Percentiles rank a stretch among this genome's conserved stretches.
Evolutionary conservation across 2,888 invertebrate species (phyloP).

Genomic region (Dorcus hopei): DNA sequence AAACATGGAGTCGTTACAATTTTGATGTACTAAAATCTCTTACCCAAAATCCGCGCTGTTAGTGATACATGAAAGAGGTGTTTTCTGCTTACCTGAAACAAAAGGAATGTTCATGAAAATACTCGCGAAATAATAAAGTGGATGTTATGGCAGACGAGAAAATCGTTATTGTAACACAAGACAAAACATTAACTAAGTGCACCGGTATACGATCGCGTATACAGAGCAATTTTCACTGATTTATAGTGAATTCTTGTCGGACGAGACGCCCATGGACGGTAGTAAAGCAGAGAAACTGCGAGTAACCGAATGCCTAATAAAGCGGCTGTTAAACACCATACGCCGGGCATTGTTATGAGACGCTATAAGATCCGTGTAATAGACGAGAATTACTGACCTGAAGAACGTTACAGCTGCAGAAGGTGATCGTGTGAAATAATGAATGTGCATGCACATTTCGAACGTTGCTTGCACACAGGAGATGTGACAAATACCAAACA

Average conservation of each 20-base stretch:
- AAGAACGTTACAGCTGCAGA: slow-evolving; percentile 4
- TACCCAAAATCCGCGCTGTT: no score
- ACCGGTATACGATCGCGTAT: neutral
- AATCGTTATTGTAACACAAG: neutral
- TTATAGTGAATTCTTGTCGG: slow-evolving; percentile 25
- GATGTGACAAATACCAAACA: no score
- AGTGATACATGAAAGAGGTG: no score
- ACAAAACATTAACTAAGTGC: slow-evolving; percentile 10
- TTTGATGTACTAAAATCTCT: no score
- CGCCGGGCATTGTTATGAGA: slow-evolving; percentile 23
- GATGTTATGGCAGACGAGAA: no score
- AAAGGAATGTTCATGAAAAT: no score
- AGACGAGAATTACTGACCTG: slow-evolving; percentile 19
- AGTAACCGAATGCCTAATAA: slow-evolving; percentile 25
- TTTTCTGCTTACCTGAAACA: no score
- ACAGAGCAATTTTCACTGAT: slow-evolving; percentile 27
- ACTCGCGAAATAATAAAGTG: no score
- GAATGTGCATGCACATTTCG: slow-evolving; percentile 16
- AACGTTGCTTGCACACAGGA: no score
- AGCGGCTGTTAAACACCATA: slow-evolving; percentile 23
- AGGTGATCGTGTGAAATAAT: slow-evolving; percentile 18
- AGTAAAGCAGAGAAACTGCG: slow-evolving; percentile 15
- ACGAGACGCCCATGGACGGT: slow-evolving; percentile 22
- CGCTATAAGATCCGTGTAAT: slow-evolving; percentile 19
- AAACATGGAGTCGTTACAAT: no score